Evolutionary conservation across 2,797 vertebrate genomes (phyloP).

Genomic region (Anabacerthia variegaticeps): DNA sequence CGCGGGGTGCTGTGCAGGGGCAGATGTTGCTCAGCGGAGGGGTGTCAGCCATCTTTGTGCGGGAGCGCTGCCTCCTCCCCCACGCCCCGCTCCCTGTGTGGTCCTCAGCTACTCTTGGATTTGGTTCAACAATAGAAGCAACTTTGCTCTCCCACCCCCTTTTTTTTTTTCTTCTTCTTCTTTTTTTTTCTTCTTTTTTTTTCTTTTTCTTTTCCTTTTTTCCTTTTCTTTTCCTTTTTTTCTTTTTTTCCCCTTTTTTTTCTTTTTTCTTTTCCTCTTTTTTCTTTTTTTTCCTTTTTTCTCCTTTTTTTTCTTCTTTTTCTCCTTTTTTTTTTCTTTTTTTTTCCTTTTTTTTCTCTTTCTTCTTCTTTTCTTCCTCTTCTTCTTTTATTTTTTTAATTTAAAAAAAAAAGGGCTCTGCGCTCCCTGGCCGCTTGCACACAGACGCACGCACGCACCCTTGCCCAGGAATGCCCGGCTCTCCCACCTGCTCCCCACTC

Average conservation of each 20-base stretch:
- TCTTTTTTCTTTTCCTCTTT: too few species aligned
- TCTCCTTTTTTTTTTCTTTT: constrained; percentile 52
- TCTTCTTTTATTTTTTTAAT: not conserved
- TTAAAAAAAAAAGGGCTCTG: not conserved
- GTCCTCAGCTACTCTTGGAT: constrained; percentile 96
- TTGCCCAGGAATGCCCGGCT: constrained; percentile 7
- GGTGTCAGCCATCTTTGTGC: constrained; percentile 95
- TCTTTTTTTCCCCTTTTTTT: not conserved
- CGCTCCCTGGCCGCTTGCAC: constrained; percentile 38
- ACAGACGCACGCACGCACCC: constrained; percentile 1
- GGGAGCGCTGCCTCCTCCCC: constrained; percentile 79
- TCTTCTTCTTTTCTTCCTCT: constrained; percentile 26
- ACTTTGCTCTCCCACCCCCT: constrained; percentile 75
- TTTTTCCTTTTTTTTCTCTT: constrained; percentile 59
- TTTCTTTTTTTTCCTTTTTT: constrained; percentile 56
- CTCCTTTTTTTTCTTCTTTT: constrained; percentile 59
- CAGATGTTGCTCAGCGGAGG: constrained; percentile 93
- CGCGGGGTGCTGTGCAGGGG: constrained; percentile 85
- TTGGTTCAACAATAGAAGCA: constrained; percentile 93
- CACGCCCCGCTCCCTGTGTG: constrained; percentile 90
- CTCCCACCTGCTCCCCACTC: constrained; percentile 50
- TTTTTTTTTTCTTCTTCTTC: constrained; percentile 59
- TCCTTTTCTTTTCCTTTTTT: too few species aligned
- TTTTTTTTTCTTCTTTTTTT: too few species aligned
- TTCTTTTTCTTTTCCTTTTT: too few species aligned